Percentiles rank a stretch among this genome's conserved stretches.
Conservation (phyloP, 1,140 invertebrate genomes). For the Oryzaephilus surinamensis region DNA sequence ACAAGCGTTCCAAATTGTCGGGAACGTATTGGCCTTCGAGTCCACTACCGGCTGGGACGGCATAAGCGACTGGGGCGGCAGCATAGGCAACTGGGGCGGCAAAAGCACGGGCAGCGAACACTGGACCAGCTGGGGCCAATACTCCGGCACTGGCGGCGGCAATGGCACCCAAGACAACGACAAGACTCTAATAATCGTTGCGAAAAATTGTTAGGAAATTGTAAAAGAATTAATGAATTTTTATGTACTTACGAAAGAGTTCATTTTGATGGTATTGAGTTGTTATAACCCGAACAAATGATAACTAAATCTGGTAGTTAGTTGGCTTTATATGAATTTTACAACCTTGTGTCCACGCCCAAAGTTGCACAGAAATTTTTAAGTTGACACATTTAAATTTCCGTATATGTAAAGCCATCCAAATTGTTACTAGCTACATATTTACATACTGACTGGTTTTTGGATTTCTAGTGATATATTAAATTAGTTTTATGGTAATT, state of each 20-base stretch:
- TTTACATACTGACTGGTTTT: slow-evolving; percentile 9
- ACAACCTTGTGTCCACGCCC: slow-evolving; percentile 9
- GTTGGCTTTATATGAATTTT: slow-evolving; percentile 7
- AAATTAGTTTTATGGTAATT: no score
- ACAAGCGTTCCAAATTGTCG: slow-evolving; percentile 26
- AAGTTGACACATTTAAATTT: slow-evolving; percentile 9
- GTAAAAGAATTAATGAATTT: no score
- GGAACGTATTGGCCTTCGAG: slow-evolving; percentile 30
- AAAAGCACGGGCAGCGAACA: neutral
- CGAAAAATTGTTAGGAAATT: no score
- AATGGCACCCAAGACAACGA: slow-evolving; percentile 11
- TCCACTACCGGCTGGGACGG: slow-evolving; percentile 20
- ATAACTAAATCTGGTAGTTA: slow-evolving; percentile 7
- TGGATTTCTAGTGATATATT: no score
- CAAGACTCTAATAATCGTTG: slow-evolving; percentile 12
- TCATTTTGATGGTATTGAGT: slow-evolving; percentile 13
- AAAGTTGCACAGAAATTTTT: slow-evolving; percentile 6
- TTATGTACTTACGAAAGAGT: slow-evolving; percentile 18
- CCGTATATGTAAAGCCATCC: slow-evolving; percentile 7
- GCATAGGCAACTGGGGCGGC: slow-evolving; percentile 2
- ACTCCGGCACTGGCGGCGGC: slow-evolving; percentile 13
- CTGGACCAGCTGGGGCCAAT: slow-evolving; percentile 1
- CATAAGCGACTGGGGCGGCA: slow-evolving; percentile 7
- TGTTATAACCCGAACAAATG: slow-evolving; percentile 12
- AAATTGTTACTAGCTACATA: slow-evolving; percentile 3